Base-by-base conservation (phyloP, 2,797 vertebrate genomes). In the Falco biarmicus region DNA sequence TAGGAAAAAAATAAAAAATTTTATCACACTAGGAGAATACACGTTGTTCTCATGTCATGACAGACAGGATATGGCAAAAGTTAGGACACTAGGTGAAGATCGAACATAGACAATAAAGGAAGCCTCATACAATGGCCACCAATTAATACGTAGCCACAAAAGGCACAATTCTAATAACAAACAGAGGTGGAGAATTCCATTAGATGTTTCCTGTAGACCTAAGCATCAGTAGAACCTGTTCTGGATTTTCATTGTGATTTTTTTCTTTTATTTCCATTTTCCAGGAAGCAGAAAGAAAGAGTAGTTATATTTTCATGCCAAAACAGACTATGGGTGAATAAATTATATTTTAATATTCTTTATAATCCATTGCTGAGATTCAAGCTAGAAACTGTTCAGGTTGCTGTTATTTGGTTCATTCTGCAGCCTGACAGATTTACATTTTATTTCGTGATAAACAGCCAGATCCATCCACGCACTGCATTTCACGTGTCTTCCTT, bases 361-460 rank as follows among this genome's bases (percentile, higher is more conserved):
- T 57, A 54, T 64, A 93, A 50, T 69, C 47, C 39, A 37, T 68
- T 70, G 37, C 73, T 73, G 57, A 94, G 39, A 92, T 83, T 85
- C 53, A 87, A 84, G 31, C 18, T 57, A 90, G 53, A 79, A 94
- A 59, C 19, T 91, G 37, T 60, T 68, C 82, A 87, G 45, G 29
- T 70, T 84, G 24, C 51, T 57, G 9, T 84, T 78, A 78, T 78
- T 95, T 96, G 47, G 74, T 95, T 88, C 54, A 87, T 24, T 84
- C 76, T 59, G 64, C 73, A 96, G 84, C 34, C 74, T 93, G 81
- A 91, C 79, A 76, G 85, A 77, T 84, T 81, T 71, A 82, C 60
- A 68, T 84, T 89, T 91, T 92, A 85, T 77, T 84, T 81, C 9
- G 11, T 74, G 79, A 83, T 86, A 80, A 92, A 91, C 63, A 95